Evolutionary conservation across 2,113 vertebrate genomes (phyloP).

Genomic region (Caracal caracal): DNA sequence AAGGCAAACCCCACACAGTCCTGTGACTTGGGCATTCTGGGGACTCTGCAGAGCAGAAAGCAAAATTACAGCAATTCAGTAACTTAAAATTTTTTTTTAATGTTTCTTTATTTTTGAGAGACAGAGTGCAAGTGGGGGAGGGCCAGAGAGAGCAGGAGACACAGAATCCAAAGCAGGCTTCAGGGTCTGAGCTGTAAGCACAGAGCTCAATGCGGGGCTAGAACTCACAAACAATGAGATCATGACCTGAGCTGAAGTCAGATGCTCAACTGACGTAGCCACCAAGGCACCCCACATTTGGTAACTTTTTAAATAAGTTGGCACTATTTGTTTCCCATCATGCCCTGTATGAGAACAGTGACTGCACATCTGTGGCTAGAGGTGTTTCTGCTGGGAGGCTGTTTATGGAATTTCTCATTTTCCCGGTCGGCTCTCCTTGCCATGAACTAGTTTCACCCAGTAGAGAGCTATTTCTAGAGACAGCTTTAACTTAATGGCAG

Average conservation of each 20-base stretch:
- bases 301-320: background rate
- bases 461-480: background rate
- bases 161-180: too few species aligned
- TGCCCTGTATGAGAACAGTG: background rate
- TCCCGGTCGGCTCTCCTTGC: background rate
- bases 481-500: background rate
- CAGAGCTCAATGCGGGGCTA: too few species aligned
- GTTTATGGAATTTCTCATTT: background rate
- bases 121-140: too few species aligned
- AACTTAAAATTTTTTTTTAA: background rate
- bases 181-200: too few species aligned
- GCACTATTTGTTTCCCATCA: background rate
- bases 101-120: too few species aligned
- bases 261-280: too few species aligned
- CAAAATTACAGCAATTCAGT: background rate
- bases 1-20: background rate
- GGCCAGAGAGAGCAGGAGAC: too few species aligned
- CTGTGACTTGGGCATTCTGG: background rate
- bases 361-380: background rate
- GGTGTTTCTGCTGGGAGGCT: background rate
- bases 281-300: too few species aligned
- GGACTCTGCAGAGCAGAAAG: background rate
- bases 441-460: background rate
- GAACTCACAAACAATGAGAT: too few species aligned
- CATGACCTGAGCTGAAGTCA: too few species aligned